Evolutionary conservation across 1,140 invertebrate genomes (phyloP).

Genomic region (Musca vetustissima): DNA sequence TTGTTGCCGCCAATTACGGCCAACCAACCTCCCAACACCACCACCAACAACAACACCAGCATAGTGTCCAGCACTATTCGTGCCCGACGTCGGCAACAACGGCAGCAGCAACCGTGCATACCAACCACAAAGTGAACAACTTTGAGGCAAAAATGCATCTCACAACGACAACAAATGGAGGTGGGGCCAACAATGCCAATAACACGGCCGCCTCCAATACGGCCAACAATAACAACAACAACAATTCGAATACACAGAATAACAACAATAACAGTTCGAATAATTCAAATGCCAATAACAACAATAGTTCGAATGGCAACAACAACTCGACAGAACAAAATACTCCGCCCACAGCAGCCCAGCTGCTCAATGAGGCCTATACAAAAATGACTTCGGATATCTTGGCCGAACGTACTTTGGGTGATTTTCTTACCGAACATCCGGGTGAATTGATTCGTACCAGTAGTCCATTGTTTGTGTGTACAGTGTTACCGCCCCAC

Average conservation of each 20-base stretch:
- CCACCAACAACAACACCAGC: background rate
- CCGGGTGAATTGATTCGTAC: constrained; percentile 90
- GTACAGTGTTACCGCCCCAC: constrained; percentile 88
- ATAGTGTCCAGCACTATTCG: background rate
- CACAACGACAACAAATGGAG: constrained; percentile 31
- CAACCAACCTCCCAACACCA: constrained; percentile 31
- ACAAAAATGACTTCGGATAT: constrained; percentile 88
- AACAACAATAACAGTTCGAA: constrained; percentile 27
- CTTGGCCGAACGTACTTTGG: constrained; percentile 81
- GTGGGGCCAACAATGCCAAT: constrained; percentile 25
- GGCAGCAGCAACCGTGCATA: background rate
- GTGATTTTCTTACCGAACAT: constrained; percentile 88
- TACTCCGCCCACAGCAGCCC: constrained; percentile 61
- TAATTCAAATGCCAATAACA: constrained; percentile 33
- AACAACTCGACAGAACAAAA: constrained; percentile 57
- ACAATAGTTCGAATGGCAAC: constrained; percentile 49
- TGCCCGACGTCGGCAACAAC: background rate
- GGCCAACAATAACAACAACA: constrained; percentile 34
- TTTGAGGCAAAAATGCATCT: constrained; percentile 29
- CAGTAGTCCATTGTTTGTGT: constrained; percentile 89
- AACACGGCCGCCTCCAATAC: constrained; percentile 27
- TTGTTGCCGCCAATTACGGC: constrained; percentile 30
- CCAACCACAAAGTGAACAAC: too few relatives aligned
- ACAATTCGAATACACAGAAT: constrained; percentile 25
- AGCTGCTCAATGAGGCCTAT: constrained; percentile 76